Percentiles rank a stretch among this genome's conserved stretches.
phyloP scores from a whole-genome alignment of 1,140 invertebrate genomes.

The Zaprionus ornatus region DNA sequence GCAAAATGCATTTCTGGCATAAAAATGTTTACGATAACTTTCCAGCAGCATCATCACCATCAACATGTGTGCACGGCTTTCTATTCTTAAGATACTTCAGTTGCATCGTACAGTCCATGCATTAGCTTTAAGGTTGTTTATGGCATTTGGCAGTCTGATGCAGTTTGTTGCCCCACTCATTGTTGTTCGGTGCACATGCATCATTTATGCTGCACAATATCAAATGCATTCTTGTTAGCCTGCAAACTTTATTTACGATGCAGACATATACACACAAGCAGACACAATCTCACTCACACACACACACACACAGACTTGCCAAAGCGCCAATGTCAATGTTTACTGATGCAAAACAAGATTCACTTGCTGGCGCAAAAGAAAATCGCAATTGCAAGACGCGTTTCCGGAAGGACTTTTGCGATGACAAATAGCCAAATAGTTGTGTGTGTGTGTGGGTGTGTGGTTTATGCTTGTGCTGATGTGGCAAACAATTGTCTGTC shows the following conservation, averaged over 20 bases:
- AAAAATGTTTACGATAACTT: conserved; percentile 3
- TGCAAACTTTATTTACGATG: conserved; percentile 42
- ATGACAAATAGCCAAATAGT: conserved; percentile 32
- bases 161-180: conserved; percentile 28
- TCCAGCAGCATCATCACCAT: background rate
- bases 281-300: background rate
- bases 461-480: background rate
- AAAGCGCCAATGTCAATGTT: conserved; percentile 72
- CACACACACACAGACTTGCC: conserved; percentile 10
- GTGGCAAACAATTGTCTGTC: background rate
- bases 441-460: background rate
- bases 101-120: conserved; percentile 4
- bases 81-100: conserved; percentile 15
- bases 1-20: conserved; percentile 20
- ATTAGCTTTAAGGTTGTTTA: conserved; percentile 43
- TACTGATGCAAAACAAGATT: conserved; percentile 80
- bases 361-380: conserved; percentile 47
- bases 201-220: conserved; percentile 57
- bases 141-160: conserved; percentile 27
- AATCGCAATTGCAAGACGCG: conserved; percentile 42
- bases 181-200: conserved; percentile 54
- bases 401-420: background rate
- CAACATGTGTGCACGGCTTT: background rate
- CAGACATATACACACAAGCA: background rate
- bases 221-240: conserved; percentile 53